phyloP scores from a whole-genome alignment of 2,113 vertebrate genomes.

The Porphyrio hochstetteri region DNA sequence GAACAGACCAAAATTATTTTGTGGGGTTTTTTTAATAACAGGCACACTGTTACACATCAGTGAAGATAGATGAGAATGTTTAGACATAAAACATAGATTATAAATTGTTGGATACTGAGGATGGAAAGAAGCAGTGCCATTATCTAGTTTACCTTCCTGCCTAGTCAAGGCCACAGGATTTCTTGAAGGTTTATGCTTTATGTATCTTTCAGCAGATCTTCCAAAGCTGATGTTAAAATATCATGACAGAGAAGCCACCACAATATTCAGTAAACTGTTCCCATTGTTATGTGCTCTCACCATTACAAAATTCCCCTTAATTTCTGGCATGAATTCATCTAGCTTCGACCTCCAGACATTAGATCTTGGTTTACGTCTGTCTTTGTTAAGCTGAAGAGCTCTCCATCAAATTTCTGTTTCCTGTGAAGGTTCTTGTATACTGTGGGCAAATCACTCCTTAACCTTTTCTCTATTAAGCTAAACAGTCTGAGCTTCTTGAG shows the following conservation, averaged over 20 bases:
- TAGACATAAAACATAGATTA: not conserved
- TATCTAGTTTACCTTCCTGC: not conserved
- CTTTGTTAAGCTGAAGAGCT: slow-evolving; percentile 65
- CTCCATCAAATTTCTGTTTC: slow-evolving; percentile 59
- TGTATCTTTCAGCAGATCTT: not conserved
- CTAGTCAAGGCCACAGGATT: not conserved
- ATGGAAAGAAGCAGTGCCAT: not conserved
- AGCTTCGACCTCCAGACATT: not conserved
- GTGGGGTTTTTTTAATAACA: not conserved
- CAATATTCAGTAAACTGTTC: not conserved
- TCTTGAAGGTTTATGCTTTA: not conserved
- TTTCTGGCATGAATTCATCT: slow-evolving; percentile 16
- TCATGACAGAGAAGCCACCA: accelerated
- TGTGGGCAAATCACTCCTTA: slow-evolving; percentile 59
- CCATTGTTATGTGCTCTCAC: not conserved
- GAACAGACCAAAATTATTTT: not conserved
- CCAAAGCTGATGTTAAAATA: not conserved
- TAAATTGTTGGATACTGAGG: not conserved
- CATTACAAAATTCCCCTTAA: not conserved
- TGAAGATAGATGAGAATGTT: not conserved
- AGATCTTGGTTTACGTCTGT: not conserved
- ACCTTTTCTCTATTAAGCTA: slow-evolving; percentile 66
- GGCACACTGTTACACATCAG: not conserved
- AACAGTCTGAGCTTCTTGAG: slow-evolving; percentile 68
- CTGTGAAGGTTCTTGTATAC: slow-evolving; percentile 55